Base-by-base conservation (phyloP, 2,797 vertebrate species). In the Pipistrellus pygmaeus region DNA sequence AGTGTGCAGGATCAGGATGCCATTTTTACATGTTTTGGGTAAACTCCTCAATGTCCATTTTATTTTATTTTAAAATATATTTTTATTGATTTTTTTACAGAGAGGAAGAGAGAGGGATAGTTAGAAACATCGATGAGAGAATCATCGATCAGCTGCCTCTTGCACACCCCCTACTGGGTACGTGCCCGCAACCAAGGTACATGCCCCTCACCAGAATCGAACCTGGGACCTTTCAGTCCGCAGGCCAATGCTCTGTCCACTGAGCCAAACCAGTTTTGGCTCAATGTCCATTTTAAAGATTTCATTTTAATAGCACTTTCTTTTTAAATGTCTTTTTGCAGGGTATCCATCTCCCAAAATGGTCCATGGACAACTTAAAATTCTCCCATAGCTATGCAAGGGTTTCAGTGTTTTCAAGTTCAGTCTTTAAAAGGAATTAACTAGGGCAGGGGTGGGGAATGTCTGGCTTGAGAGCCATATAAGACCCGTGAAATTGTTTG, bases 371-470 rank as follows among this genome's bases (percentile, higher is more conserved):
- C 18, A 84, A 51, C 64, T 60, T 41, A 27, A 51, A 90, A 41
- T 83, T 86, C 21, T 57, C 30, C 85, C 5, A 7, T 18, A 55
- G 77, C 48, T 53, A 44, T 51, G 48, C 23, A 80, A 25, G 14
- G 48, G 53, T 83, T 35, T 83, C 73, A n/a, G 14, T 85, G 64
- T 72, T 88, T 85, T 48, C n/a, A 75, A 69, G 46, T 72, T 88
- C 55, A 78, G 72, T 73, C 85, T 90, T 94, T 60, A 55, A 78
- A 90, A 91, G 69, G 20, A 38, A 60, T 73, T 46, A 95, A 55
- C 27, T 32, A n/a, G 57, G 69, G 25, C 25, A 60, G 57, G 57
- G 57, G 57, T 60, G 57, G 57, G 57, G 57, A 60, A 60, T 5
- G 11, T 60, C 11, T 5, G 11, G 57, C 57, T 25, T 11, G 11